Conservation (phyloP, 2,888 invertebrate species). For the Drosophila macrospina region DNA sequence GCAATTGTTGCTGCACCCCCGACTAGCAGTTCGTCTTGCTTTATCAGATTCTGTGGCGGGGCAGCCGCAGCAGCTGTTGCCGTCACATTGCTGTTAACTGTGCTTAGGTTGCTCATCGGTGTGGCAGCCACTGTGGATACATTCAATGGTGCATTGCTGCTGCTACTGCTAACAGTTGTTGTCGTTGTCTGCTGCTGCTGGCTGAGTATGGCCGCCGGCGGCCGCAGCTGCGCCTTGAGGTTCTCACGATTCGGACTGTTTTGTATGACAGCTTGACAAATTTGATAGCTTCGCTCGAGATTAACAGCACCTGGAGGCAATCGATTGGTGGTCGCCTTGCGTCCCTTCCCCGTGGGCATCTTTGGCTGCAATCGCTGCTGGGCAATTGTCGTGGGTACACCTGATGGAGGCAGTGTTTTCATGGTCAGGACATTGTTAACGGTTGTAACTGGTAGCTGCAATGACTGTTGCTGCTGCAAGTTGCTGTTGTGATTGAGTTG, state of each 20-base stretch:
- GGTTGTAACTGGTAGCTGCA: conserved; percentile 75
- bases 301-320: conserved; percentile 96
- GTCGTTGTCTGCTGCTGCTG: conserved; percentile 58
- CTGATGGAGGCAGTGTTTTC: conserved; percentile 81
- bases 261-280: conserved; percentile 96
- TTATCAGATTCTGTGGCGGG: conserved; percentile 71
- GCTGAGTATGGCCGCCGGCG: conserved; percentile 91
- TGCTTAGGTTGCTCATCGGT: conserved; percentile 62
- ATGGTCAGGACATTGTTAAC: conserved; percentile 82
- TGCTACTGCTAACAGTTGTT: conserved; percentile 50
- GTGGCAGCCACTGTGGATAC: conserved; percentile 71
- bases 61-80: conserved; percentile 68
- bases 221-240: conserved; percentile 92
- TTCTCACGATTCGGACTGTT: conserved; percentile 96
- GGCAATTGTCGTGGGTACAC: conserved; percentile 84
- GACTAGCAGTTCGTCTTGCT: conserved; percentile 70
- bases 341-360: conserved; percentile 84
- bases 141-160: conserved; percentile 57
- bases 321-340: conserved; percentile 87
- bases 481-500: conserved; percentile 62
- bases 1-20: conserved; percentile 52
- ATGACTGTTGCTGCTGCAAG: conserved; percentile 74
- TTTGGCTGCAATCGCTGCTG: conserved; percentile 83
- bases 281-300: conserved; percentile 97
- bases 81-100: conserved; percentile 39